Base-by-base conservation (phyloP, 2,888 invertebrate species). In the Lasioglossum lativentre region DNA sequence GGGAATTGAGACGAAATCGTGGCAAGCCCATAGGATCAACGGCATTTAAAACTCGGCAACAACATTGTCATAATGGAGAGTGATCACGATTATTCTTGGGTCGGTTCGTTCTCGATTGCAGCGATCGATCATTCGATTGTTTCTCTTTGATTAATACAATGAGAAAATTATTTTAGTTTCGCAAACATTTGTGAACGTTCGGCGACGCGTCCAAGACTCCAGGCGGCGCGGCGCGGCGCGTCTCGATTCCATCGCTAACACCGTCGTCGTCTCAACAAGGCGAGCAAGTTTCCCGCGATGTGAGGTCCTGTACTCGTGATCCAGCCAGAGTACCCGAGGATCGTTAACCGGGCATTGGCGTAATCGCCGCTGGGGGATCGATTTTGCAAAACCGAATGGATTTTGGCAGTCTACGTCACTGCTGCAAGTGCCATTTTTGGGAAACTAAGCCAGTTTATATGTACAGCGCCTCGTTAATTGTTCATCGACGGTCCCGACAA, bases 261-360 rank as follows among this genome's bases (percentile, higher is more conserved):
- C 78, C 76, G 80, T 78, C 76, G 80, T 78, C 73, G 45, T 74
- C 52, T 78, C 59, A 86, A 87, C 73, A 74, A 82, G 59, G 59
- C 59, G 59, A 59, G 87, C 83, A 73, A 75, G 76, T 83, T 82
- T 85, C 87, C 85, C 91, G 88, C 89, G 91, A 92, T 91, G 92
- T 91, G 92, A 91, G 92, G 92, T 93, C 92, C 89, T 85, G 80
- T 77, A 89, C 93, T 93, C 92, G 93, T 93, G 93, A 93, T 92
- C 92, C 88, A 86, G 66, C 83, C 89, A 85, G 82, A 86, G 86
- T 81, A 85, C 76, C 75, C 79, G 86, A 88, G 84, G 85, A 81
- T 87, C 84, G 59, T 59, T 59, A 59, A 59, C 59, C 27, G 27
- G 59, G 83, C 93, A 93, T 92, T 93, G 92, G 91, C 91, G 92